Conservation (phyloP, 2,797 vertebrate genomes). For the Gadopsis marmoratus region DNA sequence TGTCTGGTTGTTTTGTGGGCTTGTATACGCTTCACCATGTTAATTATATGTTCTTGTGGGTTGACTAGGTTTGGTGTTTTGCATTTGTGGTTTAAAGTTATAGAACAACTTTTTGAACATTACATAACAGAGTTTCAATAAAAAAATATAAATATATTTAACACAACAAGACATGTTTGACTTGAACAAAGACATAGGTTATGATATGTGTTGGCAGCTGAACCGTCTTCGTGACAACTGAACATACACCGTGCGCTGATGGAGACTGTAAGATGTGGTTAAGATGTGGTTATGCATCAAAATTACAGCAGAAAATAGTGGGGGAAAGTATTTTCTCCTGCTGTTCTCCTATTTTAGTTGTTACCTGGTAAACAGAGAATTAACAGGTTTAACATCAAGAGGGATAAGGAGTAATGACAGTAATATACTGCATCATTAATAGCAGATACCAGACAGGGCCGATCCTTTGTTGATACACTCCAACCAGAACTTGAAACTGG, state of each 20-base stretch:
- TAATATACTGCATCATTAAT: neutral
- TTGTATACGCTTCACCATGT: neutral
- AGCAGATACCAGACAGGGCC: neutral
- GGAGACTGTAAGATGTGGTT: neutral
- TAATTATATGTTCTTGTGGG: slow-evolving; percentile 16
- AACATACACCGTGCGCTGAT: neutral
- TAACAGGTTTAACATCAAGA: neutral
- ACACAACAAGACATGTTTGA: neutral
- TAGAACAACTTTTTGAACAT: neutral
- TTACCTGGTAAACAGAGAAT: neutral
- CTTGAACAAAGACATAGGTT: neutral
- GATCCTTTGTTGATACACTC: neutral
- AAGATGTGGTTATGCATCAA: neutral
- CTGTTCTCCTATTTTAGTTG: neutral
- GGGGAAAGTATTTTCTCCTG: no score
- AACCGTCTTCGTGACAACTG: neutral
- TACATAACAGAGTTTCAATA: neutral
- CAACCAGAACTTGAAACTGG: neutral
- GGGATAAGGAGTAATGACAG: neutral
- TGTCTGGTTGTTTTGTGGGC: neutral
- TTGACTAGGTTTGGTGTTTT: neutral
- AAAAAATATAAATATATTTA: slow-evolving; percentile 6
- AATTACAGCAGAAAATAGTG: neutral
- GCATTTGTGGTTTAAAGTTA: neutral
- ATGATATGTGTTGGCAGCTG: neutral